Evolutionary conservation across 2,888 invertebrate species (phyloP).

Genomic region (Netelia inedita): DNA sequence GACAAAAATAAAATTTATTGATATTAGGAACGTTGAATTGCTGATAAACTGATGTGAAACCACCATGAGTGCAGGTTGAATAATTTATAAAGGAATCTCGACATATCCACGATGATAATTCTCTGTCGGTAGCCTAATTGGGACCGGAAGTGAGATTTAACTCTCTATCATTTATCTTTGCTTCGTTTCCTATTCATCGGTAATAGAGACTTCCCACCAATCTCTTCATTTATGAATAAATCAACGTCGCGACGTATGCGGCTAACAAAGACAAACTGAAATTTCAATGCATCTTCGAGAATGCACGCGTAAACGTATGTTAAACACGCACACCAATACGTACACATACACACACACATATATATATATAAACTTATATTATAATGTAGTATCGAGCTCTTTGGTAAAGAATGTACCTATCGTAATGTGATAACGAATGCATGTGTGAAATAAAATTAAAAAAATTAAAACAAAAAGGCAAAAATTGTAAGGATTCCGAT

Average conservation of each 20-base stretch:
- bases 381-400: constrained; percentile 68
- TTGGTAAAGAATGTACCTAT: constrained; percentile 68
- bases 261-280: neutral
- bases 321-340: neutral
- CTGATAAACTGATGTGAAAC: constrained; percentile 25
- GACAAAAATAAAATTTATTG: constrained; percentile 7
- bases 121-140: constrained; percentile 39
- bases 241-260: neutral
- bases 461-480: constrained; percentile 31
- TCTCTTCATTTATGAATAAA: neutral
- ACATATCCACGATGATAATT: constrained; percentile 63
- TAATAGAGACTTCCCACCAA: neutral
- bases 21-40: constrained; percentile 33
- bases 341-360: neutral
- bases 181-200: constrained; percentile 3
- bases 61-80: constrained; percentile 32
- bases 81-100: constrained; percentile 63
- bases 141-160: constrained; percentile 2
- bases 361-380: constrained; percentile 16
- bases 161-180: constrained; percentile 2
- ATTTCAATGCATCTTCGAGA: constrained; percentile 19
- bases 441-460: constrained; percentile 31
- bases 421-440: constrained; percentile 67
- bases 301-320: constrained; percentile 19
- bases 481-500: constrained; percentile 21